Evolutionary conservation across 2,797 vertebrate genomes (phyloP), one percentile per base, ranked within the genome.

Genomic region (Ceryle rudis): DNA sequence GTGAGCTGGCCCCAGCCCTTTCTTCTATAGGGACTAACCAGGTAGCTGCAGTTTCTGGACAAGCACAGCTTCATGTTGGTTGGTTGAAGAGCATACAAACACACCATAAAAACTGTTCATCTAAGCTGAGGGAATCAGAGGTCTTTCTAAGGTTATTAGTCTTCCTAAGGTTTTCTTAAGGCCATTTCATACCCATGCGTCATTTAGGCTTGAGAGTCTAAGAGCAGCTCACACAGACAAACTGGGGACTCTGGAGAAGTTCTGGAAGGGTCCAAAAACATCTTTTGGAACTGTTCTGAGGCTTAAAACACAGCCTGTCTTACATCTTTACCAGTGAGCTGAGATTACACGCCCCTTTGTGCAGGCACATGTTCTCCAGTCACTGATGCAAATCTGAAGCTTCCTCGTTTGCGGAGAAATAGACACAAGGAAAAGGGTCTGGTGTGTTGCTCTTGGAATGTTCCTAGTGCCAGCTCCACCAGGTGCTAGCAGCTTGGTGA

Each of bases 311-410:
- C 35, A 49, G 39, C 28, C 20, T 64, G 33, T 54, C 19, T 66
- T 60, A 31, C 17, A n/a, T 23, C 11, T 62, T 71, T 10, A 51
- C 20, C 8, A 14, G 33, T 70, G 46, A 33, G 77, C 14, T 61
- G 13, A n/a, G 10, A 15, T n/a, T 33, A 31, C 44, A 31, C 4
- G 5, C n/a, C 11, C 9, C 11, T 3, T 6, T 23, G 35, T 0
- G 0, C 21, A 15, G 23, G 44, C 25, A 42, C 4, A 0, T 49
- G 17, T 15, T 86, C 75, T 60, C 26, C 67, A 79, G 64, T 75
- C n/a, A 54, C 29, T 39, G 15, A 35, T 79, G 25, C 33, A 51
- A 52, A 64, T 80, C 55, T 52, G 64, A 51, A 69, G 23, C 42
- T 46, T 75, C 17, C 39, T 39, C 71, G 9, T 44, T 23, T 60